Base-by-base conservation (phyloP, 2,797 vertebrate species). In the Eulemur albifrons region DNA sequence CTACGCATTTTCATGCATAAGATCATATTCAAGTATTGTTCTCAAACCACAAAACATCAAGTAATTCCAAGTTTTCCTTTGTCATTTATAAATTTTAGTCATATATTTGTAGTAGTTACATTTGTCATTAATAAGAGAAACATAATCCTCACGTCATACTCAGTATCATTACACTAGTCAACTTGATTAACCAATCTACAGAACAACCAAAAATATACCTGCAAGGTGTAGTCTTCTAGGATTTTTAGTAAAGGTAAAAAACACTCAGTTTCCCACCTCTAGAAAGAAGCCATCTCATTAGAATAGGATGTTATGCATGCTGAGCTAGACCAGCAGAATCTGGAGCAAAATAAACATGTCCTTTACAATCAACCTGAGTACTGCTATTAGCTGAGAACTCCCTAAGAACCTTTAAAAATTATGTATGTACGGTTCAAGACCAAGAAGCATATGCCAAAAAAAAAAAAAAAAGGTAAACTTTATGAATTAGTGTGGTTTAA, bases 1-100 rank as follows among this genome's bases (percentile, higher is more conserved):
- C 1, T 98, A 98, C 1, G 99, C 99, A 17, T 99, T 99, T 98
- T 99, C 99, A 77, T 99, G 99, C 72, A 99, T 99, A 52, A 98
- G 99, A 88, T 99, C 99, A 45, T 99, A 99, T 32, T 99, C 99
- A 59, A 99, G 99, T 32, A 98, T 99, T 76, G 98, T 99, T 97
- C 97, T 99, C 97, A 99, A 99, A 96, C 99, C 99, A 85, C 99
- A 99, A 98, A 99, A 99, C 77, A 89, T 94, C 52, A 98, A 99
- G 97, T 99, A 98, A 98, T 83, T 69, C 27, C 54, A 17, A 23
- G 15, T 75, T 83, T 73, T 92, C 52, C 27, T 83, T 76, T 92
- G 70, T 80, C 79, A 90, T 61, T 92, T 93, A 80, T 88, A 96
- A 97, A 75, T 18, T 61, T 48, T 84, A 84, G 20, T 96, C 76